Evolutionary conservation across 2,797 vertebrate species (phyloP), one percentile per base, ranked within the genome.

Genomic region (Chiloscyllium punctatum): DNA sequence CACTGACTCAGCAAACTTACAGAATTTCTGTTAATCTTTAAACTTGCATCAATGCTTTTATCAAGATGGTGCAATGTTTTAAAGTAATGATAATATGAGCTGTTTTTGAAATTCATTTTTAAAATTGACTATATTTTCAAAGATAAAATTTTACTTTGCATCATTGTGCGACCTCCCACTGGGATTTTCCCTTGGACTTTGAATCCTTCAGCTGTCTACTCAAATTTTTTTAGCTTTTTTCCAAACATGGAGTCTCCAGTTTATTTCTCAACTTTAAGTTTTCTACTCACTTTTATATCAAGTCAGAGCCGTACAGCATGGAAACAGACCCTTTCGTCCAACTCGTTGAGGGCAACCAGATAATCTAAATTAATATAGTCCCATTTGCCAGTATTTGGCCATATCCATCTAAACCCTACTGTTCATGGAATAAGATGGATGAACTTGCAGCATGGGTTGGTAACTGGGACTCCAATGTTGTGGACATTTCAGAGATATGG

Each of bases 1-100:
- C n/a, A 37, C 62, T 92, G 90, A 92, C 90, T 92, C 90, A 92
- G 90, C 90, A 92, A 69, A 92, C 33, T 68, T 92, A 5, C 33
- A 92, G 4, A n/a, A 25, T 92, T 16, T 23, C 62, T 92, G 62
- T 8, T 92, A 91, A 37, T 92, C 88, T 91, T 91, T 23, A 66
- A 91, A 66, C 4, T 66, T 7, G 8, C 25, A 6, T 0, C 33
- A 92, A 9, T 9, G 33, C 37, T 23, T 18, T n/a, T 15, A 92
- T 42, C 62, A 42, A 8, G 33, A 48, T 9, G 62, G 0, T 42
- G 6, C 90, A 92, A n/a, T 21, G 62, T 37, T 92, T 69, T n/a
- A 69, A 37, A 25, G 33, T 66, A 5, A 23, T 4, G 33, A 21
- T 8, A 4, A 66, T 18, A 4, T 18, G 9, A 90, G 27, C 87